A percentile compares a stretch with the other conserved stretches of the same genome.
These are phyloP conservation scores for Vanessa tameamea DNA, from an alignment of 1,140 invertebrate genomes.

Conservation along the genomic window DNA sequence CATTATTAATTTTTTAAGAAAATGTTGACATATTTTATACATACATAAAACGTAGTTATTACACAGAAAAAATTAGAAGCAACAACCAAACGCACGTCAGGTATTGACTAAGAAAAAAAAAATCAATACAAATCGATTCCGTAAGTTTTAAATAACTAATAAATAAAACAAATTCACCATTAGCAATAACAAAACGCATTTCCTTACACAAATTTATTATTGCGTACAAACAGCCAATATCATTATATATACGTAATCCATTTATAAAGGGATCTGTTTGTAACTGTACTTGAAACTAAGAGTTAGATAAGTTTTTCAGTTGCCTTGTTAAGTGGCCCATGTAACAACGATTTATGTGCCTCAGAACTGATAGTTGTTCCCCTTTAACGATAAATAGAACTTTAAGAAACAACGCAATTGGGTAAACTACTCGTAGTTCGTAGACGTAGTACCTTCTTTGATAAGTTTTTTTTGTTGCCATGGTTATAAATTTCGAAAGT, in stretches of 20 bases:
- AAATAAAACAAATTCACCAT: background rate
- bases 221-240: too few species aligned
- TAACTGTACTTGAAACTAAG: constrained; percentile 50
- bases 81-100: too few species aligned
- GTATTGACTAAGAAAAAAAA: background rate
- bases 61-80: too few species aligned
- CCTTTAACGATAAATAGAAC: constrained; percentile 33
- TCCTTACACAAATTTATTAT: too few species aligned
- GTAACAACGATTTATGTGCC: constrained; percentile 66
- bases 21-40: too few species aligned
- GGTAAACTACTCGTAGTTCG: constrained; percentile 9
- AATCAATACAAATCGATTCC: background rate
- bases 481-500: too few species aligned
- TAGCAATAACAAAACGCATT: too few species aligned
- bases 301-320: constrained; percentile 76
- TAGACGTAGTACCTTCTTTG: background rate
- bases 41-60: too few species aligned
- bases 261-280: constrained; percentile 16
- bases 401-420: constrained; percentile 19
- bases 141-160: background rate
- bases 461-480: too few species aligned
- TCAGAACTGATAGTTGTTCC: constrained; percentile 58
- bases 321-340: constrained; percentile 74
- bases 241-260: too few species aligned
- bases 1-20: too few species aligned